Percentiles rank a stretch among this genome's conserved stretches.
These are phyloP conservation scores for Rachycentron canadum DNA, from an alignment of 2,797 vertebrate species.

Conservation along the genomic window DNA sequence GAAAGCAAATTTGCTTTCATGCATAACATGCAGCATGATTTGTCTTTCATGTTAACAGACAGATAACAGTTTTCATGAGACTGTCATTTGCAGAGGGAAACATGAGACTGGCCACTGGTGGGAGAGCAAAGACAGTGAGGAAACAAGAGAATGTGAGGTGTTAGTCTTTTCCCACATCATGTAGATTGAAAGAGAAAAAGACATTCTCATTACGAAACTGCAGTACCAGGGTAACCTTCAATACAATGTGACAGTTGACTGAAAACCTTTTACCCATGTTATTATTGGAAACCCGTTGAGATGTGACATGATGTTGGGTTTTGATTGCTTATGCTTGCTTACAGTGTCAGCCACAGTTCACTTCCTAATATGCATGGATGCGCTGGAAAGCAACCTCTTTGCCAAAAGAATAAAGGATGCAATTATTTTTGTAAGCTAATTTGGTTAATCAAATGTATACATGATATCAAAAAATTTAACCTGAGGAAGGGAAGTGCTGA, in stretches of 20 bases:
- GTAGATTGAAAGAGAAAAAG: constrained; percentile 60
- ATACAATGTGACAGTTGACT: constrained; percentile 24
- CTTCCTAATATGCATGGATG: neutral
- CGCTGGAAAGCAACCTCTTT: neutral
- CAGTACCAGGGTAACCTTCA: constrained; percentile 23
- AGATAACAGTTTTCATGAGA: constrained; percentile 57
- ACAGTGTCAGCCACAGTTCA: constrained; percentile 26
- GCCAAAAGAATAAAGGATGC: neutral
- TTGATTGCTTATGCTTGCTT: constrained; percentile 14
- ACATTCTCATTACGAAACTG: constrained; percentile 57
- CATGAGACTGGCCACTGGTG: constrained; percentile 54
- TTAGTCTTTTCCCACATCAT: constrained; percentile 56
- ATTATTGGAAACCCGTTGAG: constrained; percentile 37
- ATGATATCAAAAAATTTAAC: neutral
- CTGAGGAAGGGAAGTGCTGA: neutral
- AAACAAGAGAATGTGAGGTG: constrained; percentile 62
- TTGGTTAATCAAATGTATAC: neutral
- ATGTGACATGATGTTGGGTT: neutral
- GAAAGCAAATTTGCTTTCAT: constrained; percentile 43
- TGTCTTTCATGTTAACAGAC: constrained; percentile 32
- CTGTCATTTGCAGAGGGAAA: constrained; percentile 62
- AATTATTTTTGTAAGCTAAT: neutral
- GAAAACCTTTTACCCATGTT: constrained; percentile 26
- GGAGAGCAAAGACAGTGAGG: constrained; percentile 64
- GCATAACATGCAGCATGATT: constrained; percentile 21